phyloP scores from a whole-genome alignment of 2,113 vertebrate genomes.

The Electrona antarctica region DNA sequence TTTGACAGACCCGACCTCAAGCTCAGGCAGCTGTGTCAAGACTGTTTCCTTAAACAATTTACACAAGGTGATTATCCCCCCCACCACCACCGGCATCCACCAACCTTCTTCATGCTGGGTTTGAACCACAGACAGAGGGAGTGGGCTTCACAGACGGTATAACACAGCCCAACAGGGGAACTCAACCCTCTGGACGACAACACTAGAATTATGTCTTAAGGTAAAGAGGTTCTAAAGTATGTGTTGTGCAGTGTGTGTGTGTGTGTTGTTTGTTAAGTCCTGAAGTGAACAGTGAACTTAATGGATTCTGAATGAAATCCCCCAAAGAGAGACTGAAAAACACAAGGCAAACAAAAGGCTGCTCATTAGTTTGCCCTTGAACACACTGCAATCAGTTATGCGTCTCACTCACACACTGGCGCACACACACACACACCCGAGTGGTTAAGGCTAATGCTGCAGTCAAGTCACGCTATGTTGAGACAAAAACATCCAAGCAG shows the following conservation, averaged over 20 bases:
- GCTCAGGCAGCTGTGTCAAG: constrained; percentile 45
- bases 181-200: no score
- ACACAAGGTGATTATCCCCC: constrained; percentile 48
- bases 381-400: not conserved
- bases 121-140: not conserved
- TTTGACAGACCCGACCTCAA: constrained; percentile 26
- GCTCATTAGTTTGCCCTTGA: no score
- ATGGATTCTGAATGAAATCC: not conserved
- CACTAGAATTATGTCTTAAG: not conserved
- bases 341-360: no score
- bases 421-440: not conserved
- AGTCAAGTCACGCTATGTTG: not conserved
- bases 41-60: constrained; percentile 59
- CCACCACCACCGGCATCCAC: not conserved
- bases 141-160: not conserved
- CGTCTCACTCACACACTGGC: not conserved
- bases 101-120: not conserved
- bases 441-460: not conserved
- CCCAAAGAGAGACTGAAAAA: not conserved
- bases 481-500: not conserved
- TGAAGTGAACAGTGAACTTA: not conserved
- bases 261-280: no score
- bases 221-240: not conserved
- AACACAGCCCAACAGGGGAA: not conserved
- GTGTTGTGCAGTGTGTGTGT: no score